Base-by-base conservation (phyloP, 2,888 invertebrate genomes). In the Idaea straminata region DNA sequence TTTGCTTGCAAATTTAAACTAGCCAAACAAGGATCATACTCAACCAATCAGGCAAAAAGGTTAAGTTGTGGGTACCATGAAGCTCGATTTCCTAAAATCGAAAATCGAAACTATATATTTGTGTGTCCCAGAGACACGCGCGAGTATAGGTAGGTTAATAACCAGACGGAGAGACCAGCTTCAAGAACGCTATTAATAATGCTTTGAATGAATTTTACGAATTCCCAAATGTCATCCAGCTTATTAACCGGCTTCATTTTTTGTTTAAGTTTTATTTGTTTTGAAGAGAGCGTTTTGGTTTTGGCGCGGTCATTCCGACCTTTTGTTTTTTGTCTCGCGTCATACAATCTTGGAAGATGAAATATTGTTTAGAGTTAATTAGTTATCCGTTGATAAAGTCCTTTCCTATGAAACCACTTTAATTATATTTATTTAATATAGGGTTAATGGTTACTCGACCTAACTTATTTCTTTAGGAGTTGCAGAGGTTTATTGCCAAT, bases 161-260 rank as follows among this genome's bases (percentile, higher is more conserved):
- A 87, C 85, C 80, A 83, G 80, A 82, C 77, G 79, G 80, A 81
- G 73, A 74, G 75, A 82, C 83, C 85, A 83, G 84, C 83, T 87
- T 85, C 86, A 85, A 84, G 84, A 83, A 83, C 85, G 86, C 86
- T 86, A 89, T 92, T 91, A 92, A 91, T 91, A 87, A 90, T 89
- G 83, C 82, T 87, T 88, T 84, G 87, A 87, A 88, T 86, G 88
- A 83, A 91, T 92, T 84, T 91, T 91, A 91, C 84, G 86, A 92
- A 91, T 92, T 91, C 92, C 88, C 83, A 90, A 92, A 91, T 92
- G 92, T 92, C 92, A 92, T 92, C 90, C 90, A 90, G 90, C 91
- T 92, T 91, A 92, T 92, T 92, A 92, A 92, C 91, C 83, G 89
- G 78, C 88, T 83, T 88, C 87, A 89, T 90, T 92, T 91, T 91